phyloP scores from a whole-genome alignment of 2,888 invertebrate species.

The Copidosoma aretas region DNA sequence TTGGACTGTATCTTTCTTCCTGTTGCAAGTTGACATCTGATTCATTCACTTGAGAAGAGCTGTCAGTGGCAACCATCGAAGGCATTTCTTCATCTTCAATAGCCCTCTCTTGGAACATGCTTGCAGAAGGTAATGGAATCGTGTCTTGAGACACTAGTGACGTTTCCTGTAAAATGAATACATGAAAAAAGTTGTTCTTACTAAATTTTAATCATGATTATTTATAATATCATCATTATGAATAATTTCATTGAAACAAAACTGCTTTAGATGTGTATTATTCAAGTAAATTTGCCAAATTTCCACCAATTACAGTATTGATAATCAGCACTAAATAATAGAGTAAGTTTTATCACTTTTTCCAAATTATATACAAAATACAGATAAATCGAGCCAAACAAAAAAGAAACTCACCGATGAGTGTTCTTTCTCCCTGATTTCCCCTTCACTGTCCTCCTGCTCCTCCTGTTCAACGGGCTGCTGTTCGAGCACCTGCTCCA shows the following conservation, averaged over 20 bases:
- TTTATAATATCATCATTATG: too few species aligned
- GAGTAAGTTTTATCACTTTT: too few species aligned
- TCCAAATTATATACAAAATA: not conserved
- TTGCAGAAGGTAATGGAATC: conserved; percentile 19
- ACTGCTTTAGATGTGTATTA: too few species aligned
- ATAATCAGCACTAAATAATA: too few species aligned
- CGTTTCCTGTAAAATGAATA: conserved; percentile 17
- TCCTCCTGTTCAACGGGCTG: not conserved
- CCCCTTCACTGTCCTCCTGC: not conserved
- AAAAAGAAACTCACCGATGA: conserved; percentile 18
- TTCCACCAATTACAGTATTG: too few species aligned
- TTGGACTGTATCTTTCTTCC: conserved; percentile 14
- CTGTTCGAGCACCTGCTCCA: not conserved
- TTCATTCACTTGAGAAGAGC: conserved; percentile 48
- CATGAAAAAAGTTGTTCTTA: too few species aligned
- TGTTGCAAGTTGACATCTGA: conserved; percentile 32
- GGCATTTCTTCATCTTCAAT: conserved; percentile 58
- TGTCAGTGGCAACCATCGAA: conserved; percentile 50
- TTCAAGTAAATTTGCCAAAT: too few species aligned
- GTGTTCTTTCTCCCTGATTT: not conserved
- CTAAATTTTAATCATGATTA: too few species aligned
- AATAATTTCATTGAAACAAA: too few species aligned
- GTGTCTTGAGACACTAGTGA: conserved; percentile 16
- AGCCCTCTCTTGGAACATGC: conserved; percentile 2
- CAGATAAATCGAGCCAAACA: too few species aligned